Base-by-base conservation (phyloP, 2,888 invertebrate genomes). In the Calliopum simillimum region DNA sequence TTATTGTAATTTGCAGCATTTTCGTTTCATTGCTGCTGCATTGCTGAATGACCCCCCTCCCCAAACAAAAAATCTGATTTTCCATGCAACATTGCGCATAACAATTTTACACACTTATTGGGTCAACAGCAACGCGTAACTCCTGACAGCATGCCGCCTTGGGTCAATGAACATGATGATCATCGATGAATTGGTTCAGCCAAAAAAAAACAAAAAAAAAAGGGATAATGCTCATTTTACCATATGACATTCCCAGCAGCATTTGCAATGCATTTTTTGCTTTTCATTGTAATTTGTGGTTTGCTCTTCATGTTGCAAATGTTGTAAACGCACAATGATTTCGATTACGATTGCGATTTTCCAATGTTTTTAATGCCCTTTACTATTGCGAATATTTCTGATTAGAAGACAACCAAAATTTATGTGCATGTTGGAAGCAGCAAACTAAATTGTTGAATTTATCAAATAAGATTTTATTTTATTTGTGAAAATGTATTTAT, bases 1-100 rank as follows among this genome's bases (percentile, higher is more conserved):
- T 66, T 44, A 56, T 64, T 51, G 51, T 64, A 41, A 53, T 49
- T 64, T 64, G 65, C 55, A 65, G 55, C 44, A 65, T 44, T 21
- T 25, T 63, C 13, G 19, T n/a, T n/a, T n/a, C n/a, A n/a, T n/a
- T n/a, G n/a, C n/a, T n/a, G n/a, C n/a, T 33, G 33, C 8, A 33
- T 33, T 33, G 33, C 33, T 33, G 1, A 33, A 2, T 33, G 8
- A 33, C 33, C 33, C 33, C 33, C 33, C 1, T 8, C 33, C 33
- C 33, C 3, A 25, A 25, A 25, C 5, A 2, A 2, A 4, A 33
- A 33, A 33, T 33, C 33, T 8, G 33, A 33, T 8, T 8, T 33
- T 33, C 33, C 8, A 33, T 33, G 33, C 33, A 33, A 33, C 33
- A 33, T 33, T 33, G 33, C 33, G 33, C 33, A 33, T 33, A 8